These are phyloP conservation scores for Meandrusa payeni DNA, from an alignment of 2,888 invertebrate species.

Conservation along the genomic window DNA sequence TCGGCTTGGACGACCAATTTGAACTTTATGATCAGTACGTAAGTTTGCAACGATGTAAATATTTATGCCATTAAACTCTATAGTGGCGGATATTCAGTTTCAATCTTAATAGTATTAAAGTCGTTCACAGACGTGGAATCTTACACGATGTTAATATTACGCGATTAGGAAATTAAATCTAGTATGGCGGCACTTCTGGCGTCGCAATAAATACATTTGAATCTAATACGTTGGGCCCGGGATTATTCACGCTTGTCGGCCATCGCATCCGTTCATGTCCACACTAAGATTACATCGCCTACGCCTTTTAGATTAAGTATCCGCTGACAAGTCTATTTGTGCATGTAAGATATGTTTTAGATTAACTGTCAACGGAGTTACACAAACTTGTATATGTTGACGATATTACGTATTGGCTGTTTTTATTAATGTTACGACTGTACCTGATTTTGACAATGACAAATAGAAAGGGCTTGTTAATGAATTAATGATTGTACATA, in stretches of 20 bases:
- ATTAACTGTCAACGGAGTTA: conserved; percentile 38
- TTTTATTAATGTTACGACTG: neutral
- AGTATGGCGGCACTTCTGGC: conserved; percentile 22
- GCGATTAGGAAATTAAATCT: conserved; percentile 26
- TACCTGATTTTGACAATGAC: too few relatives aligned
- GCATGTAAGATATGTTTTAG: conserved; percentile 37
- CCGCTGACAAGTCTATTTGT: conserved; percentile 59
- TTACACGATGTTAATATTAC: conserved; percentile 17
- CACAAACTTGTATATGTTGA: conserved; percentile 24
- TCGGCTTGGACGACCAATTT: too few relatives aligned
- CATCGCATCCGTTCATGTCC: conserved; percentile 41
- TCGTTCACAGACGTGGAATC: conserved; percentile 9
- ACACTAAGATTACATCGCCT: conserved; percentile 54
- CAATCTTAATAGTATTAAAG: conserved; percentile 11
- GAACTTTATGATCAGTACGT: too few relatives aligned
- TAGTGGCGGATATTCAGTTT: conserved; percentile 1
- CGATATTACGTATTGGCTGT: conserved; percentile 10
- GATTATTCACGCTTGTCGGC: conserved; percentile 36
- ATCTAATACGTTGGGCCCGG: conserved; percentile 29
- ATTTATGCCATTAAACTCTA: conserved; percentile 5
- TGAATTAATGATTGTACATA: too few relatives aligned
- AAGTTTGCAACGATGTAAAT: too few relatives aligned
- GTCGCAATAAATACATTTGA: conserved; percentile 28
- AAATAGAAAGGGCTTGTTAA: too few relatives aligned
- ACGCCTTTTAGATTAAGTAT: conserved; percentile 50